These are phyloP conservation scores for Thalassophryne amazonica DNA, from an alignment of 2,797 vertebrate species.

Conservation along the genomic window DNA sequence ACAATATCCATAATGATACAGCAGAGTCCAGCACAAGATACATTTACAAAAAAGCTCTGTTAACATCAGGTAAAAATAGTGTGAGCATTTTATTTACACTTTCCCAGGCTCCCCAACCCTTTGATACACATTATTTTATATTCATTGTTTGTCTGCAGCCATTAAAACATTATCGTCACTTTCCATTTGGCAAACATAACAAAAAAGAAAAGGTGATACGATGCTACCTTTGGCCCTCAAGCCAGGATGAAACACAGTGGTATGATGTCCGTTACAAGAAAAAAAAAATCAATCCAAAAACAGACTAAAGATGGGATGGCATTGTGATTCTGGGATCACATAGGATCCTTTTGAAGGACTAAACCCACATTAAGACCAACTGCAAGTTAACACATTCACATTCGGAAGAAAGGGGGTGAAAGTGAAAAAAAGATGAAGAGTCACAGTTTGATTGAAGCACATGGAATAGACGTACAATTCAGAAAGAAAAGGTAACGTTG, in stretches of 20 bases:
- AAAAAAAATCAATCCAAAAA: constrained; percentile 68
- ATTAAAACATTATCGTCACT: constrained; percentile 20
- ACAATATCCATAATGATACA: constrained; percentile 84
- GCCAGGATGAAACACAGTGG: constrained; percentile 62
- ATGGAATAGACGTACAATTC: constrained; percentile 36
- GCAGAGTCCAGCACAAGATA: constrained; percentile 86
- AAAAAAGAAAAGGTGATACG: constrained; percentile 45
- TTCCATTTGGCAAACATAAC: constrained; percentile 46
- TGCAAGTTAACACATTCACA: constrained; percentile 53
- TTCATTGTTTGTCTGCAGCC: constrained; percentile 50
- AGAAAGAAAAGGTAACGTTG: constrained; percentile 18
- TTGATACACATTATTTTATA: constrained; percentile 54
- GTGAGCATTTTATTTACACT: constrained; percentile 74
- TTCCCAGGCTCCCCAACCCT: constrained; percentile 48
- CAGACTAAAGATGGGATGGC: constrained; percentile 63
- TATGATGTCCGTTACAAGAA: constrained; percentile 42
- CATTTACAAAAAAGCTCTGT: constrained; percentile 83
- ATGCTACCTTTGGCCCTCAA: constrained; percentile 31
- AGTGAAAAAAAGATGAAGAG: constrained; percentile 7
- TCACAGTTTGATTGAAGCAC: constrained; percentile 65
- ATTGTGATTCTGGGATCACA: constrained; percentile 16
- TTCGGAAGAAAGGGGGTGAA: constrained; percentile 45
- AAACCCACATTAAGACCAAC: constrained; percentile 41
- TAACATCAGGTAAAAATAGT: constrained; percentile 78
- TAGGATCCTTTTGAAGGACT: constrained; percentile 13